Conservation (phyloP, 1,140 invertebrate species). For the Drosophila trapezifrons region DNA sequence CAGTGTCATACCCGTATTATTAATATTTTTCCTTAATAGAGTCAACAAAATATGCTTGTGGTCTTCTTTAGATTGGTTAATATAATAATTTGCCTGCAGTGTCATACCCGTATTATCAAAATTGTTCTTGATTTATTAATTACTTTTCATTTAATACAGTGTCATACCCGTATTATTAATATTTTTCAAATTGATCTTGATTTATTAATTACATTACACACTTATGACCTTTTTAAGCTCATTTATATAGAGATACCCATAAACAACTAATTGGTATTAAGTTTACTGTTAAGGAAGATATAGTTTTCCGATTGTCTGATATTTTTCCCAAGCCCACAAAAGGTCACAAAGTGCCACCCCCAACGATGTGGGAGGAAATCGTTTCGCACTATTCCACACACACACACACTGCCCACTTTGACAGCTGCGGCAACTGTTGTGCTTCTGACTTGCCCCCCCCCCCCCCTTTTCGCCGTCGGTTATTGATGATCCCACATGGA, state of each 20-base stretch:
- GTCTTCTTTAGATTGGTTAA: no score
- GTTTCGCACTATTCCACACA: background rate
- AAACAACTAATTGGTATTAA: background rate
- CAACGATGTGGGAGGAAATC: no score
- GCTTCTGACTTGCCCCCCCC: slow-evolving; percentile 11
- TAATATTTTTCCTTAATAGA: no score
- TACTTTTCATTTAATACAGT: no score
- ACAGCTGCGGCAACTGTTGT: slow-evolving; percentile 43
- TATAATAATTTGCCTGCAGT: no score
- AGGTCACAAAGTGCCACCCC: slow-evolving; percentile 3
- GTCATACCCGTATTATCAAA: no score
- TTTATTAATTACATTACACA: background rate
- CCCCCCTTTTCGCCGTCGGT: slow-evolving; percentile 2
- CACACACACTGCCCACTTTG: slow-evolving; percentile 35
- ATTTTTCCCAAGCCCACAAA: background rate
- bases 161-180: no score
- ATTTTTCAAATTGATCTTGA: no score
- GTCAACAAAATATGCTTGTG: no score
- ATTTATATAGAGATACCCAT: background rate
- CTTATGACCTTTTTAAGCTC: background rate
- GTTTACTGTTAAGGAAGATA: background rate
- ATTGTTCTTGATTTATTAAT: no score
- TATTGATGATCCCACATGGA: slow-evolving; percentile 47
- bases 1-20: no score
- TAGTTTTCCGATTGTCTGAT: background rate